These are phyloP conservation scores for Melopsittacus undulatus DNA, from an alignment of 2,797 vertebrate species.

Conservation along the genomic window DNA sequence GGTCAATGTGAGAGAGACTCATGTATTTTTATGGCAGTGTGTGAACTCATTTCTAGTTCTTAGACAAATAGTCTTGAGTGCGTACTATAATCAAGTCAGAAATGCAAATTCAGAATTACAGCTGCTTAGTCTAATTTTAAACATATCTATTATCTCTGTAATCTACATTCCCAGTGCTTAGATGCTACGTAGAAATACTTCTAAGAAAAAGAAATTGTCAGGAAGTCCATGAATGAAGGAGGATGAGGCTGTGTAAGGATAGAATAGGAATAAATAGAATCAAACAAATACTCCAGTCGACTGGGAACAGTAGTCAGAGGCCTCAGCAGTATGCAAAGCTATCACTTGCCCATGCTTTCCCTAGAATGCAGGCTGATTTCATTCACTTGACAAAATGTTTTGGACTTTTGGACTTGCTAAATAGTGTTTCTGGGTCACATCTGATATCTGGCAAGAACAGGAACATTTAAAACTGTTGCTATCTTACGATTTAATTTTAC, in stretches of 20 bases:
- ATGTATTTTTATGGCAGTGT: neutral
- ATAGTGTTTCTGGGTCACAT: neutral
- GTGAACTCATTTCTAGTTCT: neutral
- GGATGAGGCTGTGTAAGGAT: neutral
- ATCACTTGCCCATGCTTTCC: neutral
- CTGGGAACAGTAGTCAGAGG: neutral
- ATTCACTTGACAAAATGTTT: neutral
- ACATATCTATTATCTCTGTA: conserved; percentile 17
- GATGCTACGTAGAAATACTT: conserved; percentile 19
- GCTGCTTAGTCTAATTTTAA: conserved; percentile 68
- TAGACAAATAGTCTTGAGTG: neutral
- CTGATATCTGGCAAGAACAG: neutral
- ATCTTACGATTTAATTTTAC: neutral
- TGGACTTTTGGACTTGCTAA: neutral
- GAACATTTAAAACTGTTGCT: neutral
- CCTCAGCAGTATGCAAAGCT: neutral
- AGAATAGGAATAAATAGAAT: neutral
- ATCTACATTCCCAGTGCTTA: neutral
- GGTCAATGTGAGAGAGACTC: neutral
- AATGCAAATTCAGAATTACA: conserved; percentile 62
- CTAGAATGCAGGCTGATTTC: neutral
- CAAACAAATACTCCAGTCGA: neutral
- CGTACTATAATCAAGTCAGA: conserved; percentile 62
- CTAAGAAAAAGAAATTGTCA: conserved; percentile 37
- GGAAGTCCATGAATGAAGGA: conserved; percentile 32